These are phyloP conservation scores for Denticeps clupeoides DNA, from an alignment of 2,797 vertebrate genomes.

Conservation along the genomic window DNA sequence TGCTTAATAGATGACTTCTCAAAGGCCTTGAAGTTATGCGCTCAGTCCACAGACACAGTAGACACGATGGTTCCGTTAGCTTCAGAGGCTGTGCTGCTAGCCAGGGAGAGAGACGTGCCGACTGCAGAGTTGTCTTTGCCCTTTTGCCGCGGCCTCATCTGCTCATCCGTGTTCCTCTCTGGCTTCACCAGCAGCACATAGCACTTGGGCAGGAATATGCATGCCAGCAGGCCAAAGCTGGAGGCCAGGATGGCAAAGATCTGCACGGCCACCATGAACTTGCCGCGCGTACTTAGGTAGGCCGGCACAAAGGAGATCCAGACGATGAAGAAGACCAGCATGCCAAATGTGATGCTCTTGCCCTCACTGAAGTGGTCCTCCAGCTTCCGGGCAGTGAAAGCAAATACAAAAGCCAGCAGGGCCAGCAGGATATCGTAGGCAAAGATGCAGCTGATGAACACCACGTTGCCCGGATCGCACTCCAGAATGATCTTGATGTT, in stretches of 20 bases:
- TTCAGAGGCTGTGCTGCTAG: too few relatives aligned
- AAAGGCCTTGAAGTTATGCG: too few relatives aligned
- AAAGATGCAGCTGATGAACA: constrained; percentile 74
- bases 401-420: constrained; percentile 64
- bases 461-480: constrained; percentile 65
- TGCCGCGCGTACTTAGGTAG: constrained; percentile 77
- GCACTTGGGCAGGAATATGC: constrained; percentile 76
- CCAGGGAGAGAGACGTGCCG: constrained; percentile 60
- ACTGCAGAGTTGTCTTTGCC: constrained; percentile 48
- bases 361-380: constrained; percentile 74
- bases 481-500: constrained; percentile 77
- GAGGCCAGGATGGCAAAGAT: constrained; percentile 80
- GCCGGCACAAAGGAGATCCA: constrained; percentile 81
- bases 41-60: constrained; percentile 44
- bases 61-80: constrained; percentile 48
- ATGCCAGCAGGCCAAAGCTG: constrained; percentile 72
- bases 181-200: constrained; percentile 74
- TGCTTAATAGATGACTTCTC: too few relatives aligned
- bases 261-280: constrained; percentile 80
- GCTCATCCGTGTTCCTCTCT: constrained; percentile 65
- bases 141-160: constrained; percentile 51
- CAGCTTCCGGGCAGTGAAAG: constrained; percentile 63
- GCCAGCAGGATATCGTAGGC: constrained; percentile 68
- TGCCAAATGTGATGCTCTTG: constrained; percentile 71
- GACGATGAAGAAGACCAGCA: constrained; percentile 79